Percentiles rank a stretch among this genome's conserved stretches.
phyloP scores from a whole-genome alignment of 64 coral and sea anemone genomes.

The Porites lutea region DNA sequence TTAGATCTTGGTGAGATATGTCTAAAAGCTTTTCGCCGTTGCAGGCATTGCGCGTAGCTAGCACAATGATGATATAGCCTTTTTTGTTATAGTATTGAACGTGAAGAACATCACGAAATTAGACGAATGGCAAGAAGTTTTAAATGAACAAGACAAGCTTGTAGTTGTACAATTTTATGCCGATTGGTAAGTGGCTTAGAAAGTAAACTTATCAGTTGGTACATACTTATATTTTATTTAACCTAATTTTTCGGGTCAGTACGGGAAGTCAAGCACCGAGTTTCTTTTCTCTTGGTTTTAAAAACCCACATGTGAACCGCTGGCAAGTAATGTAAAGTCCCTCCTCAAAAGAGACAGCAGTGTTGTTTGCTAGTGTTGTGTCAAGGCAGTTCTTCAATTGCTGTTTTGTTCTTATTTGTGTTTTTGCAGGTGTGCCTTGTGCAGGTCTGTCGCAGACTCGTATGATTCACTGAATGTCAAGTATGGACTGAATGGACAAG shows the following conservation, averaged over 20 bases:
- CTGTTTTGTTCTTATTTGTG: not conserved
- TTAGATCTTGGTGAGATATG: too few species aligned
- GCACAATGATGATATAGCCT: not conserved
- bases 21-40: too few species aligned
- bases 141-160: constrained; percentile 41
- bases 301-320: too few species aligned
- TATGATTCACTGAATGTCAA: constrained; percentile 64
- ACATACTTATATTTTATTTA: too few species aligned
- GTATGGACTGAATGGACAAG: constrained; percentile 59
- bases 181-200: constrained; percentile 36
- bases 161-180: constrained; percentile 73
- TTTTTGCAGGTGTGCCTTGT: constrained; percentile 54
- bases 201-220: too few species aligned
- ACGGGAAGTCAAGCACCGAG: too few species aligned
- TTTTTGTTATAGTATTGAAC: constrained; percentile 48
- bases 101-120: constrained; percentile 46
- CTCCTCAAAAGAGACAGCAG: not conserved
- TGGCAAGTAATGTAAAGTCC: too few species aligned
- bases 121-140: constrained; percentile 48
- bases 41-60: not conserved
- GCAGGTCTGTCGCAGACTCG: constrained; percentile 32
- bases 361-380: too few species aligned
- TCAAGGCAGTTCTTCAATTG: too few species aligned
- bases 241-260: too few species aligned
- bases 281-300: too few species aligned